A percentile compares a stretch with the other conserved stretches of the same genome.
Conservation (phyloP, 2,888 invertebrate species). For the Parochlus steinenii region DNA sequence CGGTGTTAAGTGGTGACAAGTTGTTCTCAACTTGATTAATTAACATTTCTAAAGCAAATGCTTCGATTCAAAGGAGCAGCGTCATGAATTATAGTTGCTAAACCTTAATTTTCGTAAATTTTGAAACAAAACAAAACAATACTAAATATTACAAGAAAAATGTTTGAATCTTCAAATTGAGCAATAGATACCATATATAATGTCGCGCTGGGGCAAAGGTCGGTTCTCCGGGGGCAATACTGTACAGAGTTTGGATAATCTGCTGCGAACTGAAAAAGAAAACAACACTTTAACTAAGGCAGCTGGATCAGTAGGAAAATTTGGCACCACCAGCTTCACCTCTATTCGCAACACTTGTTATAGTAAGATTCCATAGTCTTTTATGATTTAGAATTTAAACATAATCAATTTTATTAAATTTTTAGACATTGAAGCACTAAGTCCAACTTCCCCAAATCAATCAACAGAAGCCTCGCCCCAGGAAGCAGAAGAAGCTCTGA, state of each 20-base stretch:
- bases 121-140: too few species aligned
- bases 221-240: conserved; percentile 41
- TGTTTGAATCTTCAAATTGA: too few species aligned
- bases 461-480: conserved; percentile 7
- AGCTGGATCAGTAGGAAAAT: conserved; percentile 81
- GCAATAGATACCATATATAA: too few species aligned
- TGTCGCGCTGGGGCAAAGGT: conserved; percentile 49
- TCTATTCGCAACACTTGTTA: conserved; percentile 67
- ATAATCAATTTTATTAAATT: not conserved
- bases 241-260: conserved; percentile 44
- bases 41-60: too few species aligned
- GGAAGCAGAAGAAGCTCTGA: conserved; percentile 13
- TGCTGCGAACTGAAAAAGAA: conserved; percentile 47
- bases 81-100: too few species aligned
- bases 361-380: conserved; percentile 32
- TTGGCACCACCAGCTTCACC: conserved; percentile 88
- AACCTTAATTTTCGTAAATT: too few species aligned
- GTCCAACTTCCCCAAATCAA: conserved; percentile 9
- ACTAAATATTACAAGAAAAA: too few species aligned
- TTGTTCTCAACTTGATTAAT: too few species aligned
- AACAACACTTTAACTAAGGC: conserved; percentile 79
- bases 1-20: too few species aligned
- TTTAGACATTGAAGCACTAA: conserved; percentile 8
- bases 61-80: too few species aligned
- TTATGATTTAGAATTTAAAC: not conserved